These are phyloP conservation scores for Manis crassicaudata DNA, from an alignment of 2,797 vertebrate genomes.

Conservation along the genomic window DNA sequence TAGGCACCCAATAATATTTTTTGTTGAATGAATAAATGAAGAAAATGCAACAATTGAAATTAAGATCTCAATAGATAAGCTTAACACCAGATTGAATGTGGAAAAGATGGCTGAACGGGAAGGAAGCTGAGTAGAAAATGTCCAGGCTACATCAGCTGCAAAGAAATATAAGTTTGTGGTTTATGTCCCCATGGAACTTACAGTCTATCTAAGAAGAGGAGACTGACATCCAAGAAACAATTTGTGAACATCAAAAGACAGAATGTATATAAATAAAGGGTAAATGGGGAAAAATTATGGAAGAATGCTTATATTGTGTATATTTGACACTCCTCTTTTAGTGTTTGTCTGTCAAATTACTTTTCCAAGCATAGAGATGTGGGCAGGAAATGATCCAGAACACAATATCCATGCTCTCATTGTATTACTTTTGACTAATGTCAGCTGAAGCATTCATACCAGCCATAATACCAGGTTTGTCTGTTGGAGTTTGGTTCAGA, in stretches of 20 bases:
- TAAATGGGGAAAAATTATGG: slow-evolving; percentile 16
- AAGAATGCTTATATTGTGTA: neutral
- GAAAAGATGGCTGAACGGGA: neutral
- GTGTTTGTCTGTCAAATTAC: slow-evolving; percentile 59
- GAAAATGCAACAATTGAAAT: neutral
- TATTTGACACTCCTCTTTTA: slow-evolving; percentile 56
- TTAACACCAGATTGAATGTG: neutral
- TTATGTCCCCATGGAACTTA: slow-evolving; percentile 42
- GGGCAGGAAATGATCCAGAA: slow-evolving; percentile 59
- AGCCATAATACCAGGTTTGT: slow-evolving; percentile 57
- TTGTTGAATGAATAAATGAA: slow-evolving; percentile 20
- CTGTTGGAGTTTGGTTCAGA: slow-evolving; percentile 40
- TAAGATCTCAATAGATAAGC: neutral
- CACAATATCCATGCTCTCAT: slow-evolving; percentile 35
- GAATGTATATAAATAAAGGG: slow-evolving; percentile 51
- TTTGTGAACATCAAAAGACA: slow-evolving; percentile 40
- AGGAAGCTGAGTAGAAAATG: neutral
- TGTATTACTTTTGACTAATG: slow-evolving; percentile 43
- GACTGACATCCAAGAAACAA: slow-evolving; percentile 52
- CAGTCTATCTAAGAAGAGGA: slow-evolving; percentile 53
- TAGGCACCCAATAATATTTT: neutral
- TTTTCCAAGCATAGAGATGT: slow-evolving; percentile 56
- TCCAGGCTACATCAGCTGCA: neutral
- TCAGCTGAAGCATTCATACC: slow-evolving; percentile 43
- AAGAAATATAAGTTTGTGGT: neutral